A percentile compares a stretch with the other conserved stretches of the same genome.
Conservation (phyloP, 1,140 invertebrate species). For the Papilio dardanus region DNA sequence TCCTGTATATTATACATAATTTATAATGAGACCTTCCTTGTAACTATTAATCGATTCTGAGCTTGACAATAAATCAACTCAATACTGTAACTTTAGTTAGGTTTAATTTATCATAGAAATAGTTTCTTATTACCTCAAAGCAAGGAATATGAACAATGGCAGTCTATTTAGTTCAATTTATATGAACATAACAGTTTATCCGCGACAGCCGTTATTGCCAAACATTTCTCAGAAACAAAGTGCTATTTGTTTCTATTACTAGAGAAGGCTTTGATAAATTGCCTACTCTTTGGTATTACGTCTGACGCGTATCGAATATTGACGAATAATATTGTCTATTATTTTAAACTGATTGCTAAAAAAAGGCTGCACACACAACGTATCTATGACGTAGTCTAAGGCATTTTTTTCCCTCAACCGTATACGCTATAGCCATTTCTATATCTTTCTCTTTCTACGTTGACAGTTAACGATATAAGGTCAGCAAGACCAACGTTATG, state of each 20-base stretch:
- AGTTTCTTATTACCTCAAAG: constrained; percentile 4
- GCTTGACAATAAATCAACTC: neutral
- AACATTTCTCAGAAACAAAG: constrained; percentile 28
- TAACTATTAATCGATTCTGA: neutral
- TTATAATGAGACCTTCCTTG: neutral
- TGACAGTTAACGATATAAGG: neutral
- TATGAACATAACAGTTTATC: constrained; percentile 26
- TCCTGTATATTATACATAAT: neutral
- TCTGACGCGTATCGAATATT: neutral
- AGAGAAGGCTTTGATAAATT: constrained; percentile 24
- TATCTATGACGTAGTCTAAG: neutral
- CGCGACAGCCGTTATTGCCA: constrained; percentile 27
- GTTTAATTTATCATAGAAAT: constrained; percentile 16
- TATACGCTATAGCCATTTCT: no score
- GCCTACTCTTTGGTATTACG: constrained; percentile 8
- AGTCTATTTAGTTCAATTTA: constrained; percentile 12
- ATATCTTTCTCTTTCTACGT: no score
- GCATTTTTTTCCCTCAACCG: no score
- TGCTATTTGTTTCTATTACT: constrained; percentile 34
- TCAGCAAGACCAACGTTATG: neutral
- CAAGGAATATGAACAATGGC: constrained; percentile 19
- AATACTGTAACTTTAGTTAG: neutral
- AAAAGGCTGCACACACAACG: neutral
- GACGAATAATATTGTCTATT: neutral
- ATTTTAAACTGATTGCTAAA: neutral